phyloP scores from a whole-genome alignment of 92 coral and sea anemone species.

The Phymanthus crucifer region DNA sequence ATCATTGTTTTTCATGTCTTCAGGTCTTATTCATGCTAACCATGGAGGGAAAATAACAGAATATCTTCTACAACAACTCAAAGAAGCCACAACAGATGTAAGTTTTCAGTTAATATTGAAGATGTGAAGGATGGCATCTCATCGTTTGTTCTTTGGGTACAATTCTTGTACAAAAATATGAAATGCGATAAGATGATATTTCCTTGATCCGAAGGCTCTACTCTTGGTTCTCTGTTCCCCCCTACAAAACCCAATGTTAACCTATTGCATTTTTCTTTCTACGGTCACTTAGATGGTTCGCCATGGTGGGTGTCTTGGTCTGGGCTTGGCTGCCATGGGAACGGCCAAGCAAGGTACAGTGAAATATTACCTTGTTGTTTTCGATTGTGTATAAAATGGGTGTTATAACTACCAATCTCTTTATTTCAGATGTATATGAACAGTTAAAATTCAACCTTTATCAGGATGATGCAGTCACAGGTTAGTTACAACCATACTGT shows the following conservation, averaged over 20 bases:
- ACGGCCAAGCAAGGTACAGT: constrained; percentile 86
- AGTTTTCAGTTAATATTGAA: constrained; percentile 12
- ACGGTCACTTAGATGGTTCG: constrained; percentile 92
- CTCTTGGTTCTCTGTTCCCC: no score
- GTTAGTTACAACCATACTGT: constrained; percentile 35
- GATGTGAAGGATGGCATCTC: background rate
- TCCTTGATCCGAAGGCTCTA: no score
- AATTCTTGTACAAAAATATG: background rate
- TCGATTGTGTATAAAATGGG: no score
- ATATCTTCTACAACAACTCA: constrained; percentile 84
- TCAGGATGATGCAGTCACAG: constrained; percentile 98
- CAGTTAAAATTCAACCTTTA: constrained; percentile 81
- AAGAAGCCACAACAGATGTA: constrained; percentile 92
- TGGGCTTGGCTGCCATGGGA: constrained; percentile 98
- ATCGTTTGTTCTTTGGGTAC: background rate
- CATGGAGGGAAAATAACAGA: constrained; percentile 96
- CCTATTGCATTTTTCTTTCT: background rate
- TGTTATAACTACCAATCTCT: no score
- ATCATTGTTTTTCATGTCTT: background rate
- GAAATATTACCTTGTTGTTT: no score
- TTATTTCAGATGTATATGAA: constrained; percentile 86
- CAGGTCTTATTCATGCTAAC: constrained; percentile 94
- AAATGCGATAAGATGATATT: no score
- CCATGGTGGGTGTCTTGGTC: constrained; percentile 98
- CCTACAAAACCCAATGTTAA: background rate